Evolutionary conservation across 2,113 vertebrate species (phyloP).

Genomic region (Engraulis encrasicolus): DNA sequence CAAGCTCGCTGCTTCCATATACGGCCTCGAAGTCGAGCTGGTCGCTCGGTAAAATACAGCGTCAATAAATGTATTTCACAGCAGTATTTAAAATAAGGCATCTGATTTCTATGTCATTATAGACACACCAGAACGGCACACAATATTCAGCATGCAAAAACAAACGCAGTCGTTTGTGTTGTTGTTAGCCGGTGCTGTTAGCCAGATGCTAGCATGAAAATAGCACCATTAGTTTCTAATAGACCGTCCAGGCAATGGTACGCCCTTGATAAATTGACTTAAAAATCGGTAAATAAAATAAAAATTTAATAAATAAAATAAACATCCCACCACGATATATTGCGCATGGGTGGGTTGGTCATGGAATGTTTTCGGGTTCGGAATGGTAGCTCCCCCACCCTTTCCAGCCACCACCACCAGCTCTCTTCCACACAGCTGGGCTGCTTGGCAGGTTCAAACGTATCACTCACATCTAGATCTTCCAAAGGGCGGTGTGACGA

Average conservation of each 20-base stretch:
- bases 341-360: slow-evolving; percentile 7
- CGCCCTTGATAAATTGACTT: background rate
- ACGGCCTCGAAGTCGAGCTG: slow-evolving; percentile 51
- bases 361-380: slow-evolving; percentile 13
- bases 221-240: slow-evolving; percentile 7
- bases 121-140: background rate
- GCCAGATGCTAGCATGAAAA: slow-evolving; percentile 15
- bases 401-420: slow-evolving; percentile 2
- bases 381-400: slow-evolving; percentile 3
- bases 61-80: background rate
- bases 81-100: background rate
- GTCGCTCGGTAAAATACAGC: background rate
- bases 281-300: background rate
- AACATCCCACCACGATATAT: background rate
- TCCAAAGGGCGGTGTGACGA: background rate
- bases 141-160: background rate
- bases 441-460: background rate
- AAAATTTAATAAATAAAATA: background rate
- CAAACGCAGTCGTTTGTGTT: background rate
- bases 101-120: background rate
- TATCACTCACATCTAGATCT: background rate
- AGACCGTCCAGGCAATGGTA: background rate
- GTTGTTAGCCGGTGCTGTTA: slow-evolving; percentile 4
- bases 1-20: slow-evolving; percentile 68
- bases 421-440: slow-evolving; percentile 12